These are phyloP conservation scores for Xestia c-nigrum DNA, from an alignment of 2,888 invertebrate species.

Conservation along the genomic window DNA sequence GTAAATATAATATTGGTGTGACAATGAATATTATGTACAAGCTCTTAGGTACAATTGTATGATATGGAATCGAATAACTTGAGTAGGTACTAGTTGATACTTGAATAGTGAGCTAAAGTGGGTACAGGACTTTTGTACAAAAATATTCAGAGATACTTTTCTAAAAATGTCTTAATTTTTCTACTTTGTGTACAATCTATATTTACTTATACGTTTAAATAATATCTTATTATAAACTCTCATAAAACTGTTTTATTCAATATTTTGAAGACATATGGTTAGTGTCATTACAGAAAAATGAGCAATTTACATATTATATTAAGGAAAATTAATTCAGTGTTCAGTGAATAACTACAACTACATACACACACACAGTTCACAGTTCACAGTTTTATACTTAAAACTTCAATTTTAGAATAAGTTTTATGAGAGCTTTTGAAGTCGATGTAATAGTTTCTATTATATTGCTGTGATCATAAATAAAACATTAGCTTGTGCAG, in stretches of 20 bases:
- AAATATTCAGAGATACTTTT: constrained; percentile 83
- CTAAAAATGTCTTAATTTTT: constrained; percentile 71
- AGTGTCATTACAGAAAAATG: constrained; percentile 2
- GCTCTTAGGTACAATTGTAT: constrained; percentile 83
- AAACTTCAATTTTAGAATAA: not conserved
- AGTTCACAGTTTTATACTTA: too few species aligned
- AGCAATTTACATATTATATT: constrained; percentile 9
- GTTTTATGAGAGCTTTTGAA: constrained; percentile 53
- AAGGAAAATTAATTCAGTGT: not conserved
- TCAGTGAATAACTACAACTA: too few species aligned
- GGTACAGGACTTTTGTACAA: constrained; percentile 82
- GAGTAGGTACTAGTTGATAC: constrained; percentile 81
- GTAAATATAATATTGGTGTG: constrained; percentile 76
- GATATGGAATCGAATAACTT: constrained; percentile 84
- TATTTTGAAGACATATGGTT: not conserved
- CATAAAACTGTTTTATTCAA: constrained; percentile 44
- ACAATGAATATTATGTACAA: constrained; percentile 80
- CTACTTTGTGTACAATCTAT: constrained; percentile 64
- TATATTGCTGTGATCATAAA: constrained; percentile 59
- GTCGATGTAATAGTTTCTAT: constrained; percentile 41
- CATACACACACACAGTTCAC: too few species aligned
- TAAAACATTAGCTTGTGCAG: constrained; percentile 58
- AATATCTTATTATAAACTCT: constrained; percentile 41
- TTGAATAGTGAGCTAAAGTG: constrained; percentile 74
- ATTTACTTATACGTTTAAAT: constrained; percentile 59